Evolutionary conservation across 2,113 vertebrate species (phyloP), one percentile per base, ranked within the genome.

Genomic region (Emberiza fucata): DNA sequence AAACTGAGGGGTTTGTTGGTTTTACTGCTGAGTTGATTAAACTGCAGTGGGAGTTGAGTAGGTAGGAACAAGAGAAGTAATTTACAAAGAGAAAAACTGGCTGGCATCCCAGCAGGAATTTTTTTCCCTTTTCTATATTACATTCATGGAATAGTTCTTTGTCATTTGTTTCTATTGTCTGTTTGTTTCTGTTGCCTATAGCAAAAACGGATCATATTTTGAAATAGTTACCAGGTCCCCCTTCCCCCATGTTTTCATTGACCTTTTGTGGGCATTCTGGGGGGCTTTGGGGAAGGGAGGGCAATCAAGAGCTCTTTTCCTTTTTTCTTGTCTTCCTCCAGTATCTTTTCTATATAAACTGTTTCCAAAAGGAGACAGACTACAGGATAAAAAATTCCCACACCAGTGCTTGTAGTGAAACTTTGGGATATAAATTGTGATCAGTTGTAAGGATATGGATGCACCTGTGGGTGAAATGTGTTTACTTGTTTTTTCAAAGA

Each of bases 141-240:
- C 90, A 90, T 96, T 93, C 35, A 25, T 87, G 66, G 85, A 77
- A 95, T 96, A 90, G 85, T 95, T 96, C 71, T 80, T 70, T 86
- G 92, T 90, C 68, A 8, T 44, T 82, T 88, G 70, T 91, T 94
- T 91, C 60, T 91, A 76, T 88, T 96, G 79, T 56, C 39, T 68
- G 29, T 93, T 92, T 91, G 57, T 78, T 90, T 90, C 66, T 29
- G 70, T 97, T 97, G 88, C 88, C 88, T 92, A 29, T 83, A 86
- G 93, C 81, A 91, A 96, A 94, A 86, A 66, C 37, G 54, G 71
- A 65, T 78, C 3, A 0, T 53, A 72, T 70, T 91, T 70, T 88
- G 50, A 80, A 91, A 21, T 14, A 29, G 29, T 82, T 95, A 39
- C 81, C 25, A 80, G 37, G 33, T 66, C 7, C 37, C 54, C 16